Evolutionary conservation across 1,140 invertebrate species (phyloP), one percentile per base, ranked within the genome.

Genomic region (Diabrotica virgifera): DNA sequence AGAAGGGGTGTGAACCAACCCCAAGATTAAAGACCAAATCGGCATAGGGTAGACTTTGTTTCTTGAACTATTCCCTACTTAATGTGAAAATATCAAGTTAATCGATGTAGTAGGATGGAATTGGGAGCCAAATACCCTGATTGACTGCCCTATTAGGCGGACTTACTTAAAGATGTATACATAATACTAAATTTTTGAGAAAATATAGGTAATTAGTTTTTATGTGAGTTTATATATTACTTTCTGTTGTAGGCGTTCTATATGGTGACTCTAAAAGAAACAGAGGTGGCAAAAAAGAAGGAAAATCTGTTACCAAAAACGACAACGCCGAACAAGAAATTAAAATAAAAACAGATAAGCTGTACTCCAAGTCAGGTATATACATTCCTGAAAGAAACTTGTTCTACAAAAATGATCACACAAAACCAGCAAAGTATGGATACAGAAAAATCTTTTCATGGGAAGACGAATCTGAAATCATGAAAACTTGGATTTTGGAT

Each of bases 341-440:
- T 1, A 60, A 60, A 10, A 46, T 8, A 38, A 60, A 60, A 52
- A 60, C 58, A 7, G 12, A 13, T 24, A 60, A 60, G 50, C 10
- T 60, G 14, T 60, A 50, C 58, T 11, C n/a, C 38, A 60, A 60
- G 12, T 12, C 36, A 46, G 58, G 58, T 5, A 52, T 60, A 46
- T 36, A 46, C 7, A 8, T 60, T 12, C 36, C 14, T 7, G 46
- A 46, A 0, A 12, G 46, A 60, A 12, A 60, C 9, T 11, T n/a
- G 9, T 60, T 60, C 50, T 60, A 13, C 40, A 60, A 50, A 60
- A 50, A 50, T 13, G 37, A 13, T 5, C 2, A 60, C 37, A 46
- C 36, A 24, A 38, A 60, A 5, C 38, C 58, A 5, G 13, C 50
- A 36, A 60, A 60, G 40, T 60, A 60, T 36, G 38, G 58, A 46